Evolutionary conservation across 2,797 vertebrate genomes (phyloP).

Genomic region (Cyprinodon diabolis): DNA sequence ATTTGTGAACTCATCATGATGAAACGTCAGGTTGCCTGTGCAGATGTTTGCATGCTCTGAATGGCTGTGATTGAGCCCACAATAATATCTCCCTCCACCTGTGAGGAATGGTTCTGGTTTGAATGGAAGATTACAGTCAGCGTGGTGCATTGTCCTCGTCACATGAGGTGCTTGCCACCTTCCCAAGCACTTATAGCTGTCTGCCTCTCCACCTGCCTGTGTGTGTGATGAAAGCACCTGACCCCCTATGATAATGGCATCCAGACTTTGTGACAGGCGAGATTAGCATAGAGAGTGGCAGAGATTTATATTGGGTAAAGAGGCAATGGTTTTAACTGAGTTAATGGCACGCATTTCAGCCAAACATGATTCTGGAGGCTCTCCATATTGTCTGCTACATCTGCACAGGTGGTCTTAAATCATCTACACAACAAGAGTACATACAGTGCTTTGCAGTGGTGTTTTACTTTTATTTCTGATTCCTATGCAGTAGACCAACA

Average conservation of each 20-base stretch:
- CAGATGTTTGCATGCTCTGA: constrained; percentile 13
- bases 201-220: not conserved
- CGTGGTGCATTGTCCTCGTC: constrained; percentile 43
- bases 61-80: constrained; percentile 48
- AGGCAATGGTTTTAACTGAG: constrained; percentile 29
- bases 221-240: constrained; percentile 45
- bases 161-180: constrained; percentile 21
- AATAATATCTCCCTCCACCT: constrained; percentile 64
- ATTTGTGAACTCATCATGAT: not conserved
- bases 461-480: not conserved
- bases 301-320: constrained; percentile 46
- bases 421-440: not conserved
- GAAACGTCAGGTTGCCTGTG: not conserved
- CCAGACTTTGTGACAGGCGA: constrained; percentile 56
- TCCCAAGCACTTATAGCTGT: constrained; percentile 4
- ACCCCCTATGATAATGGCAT: constrained; percentile 65
- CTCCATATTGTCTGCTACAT: not conserved
- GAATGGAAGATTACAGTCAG: constrained; percentile 54
- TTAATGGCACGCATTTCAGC: constrained; percentile 21
- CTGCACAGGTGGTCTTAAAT: constrained; percentile 21
- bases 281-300: constrained; percentile 78
- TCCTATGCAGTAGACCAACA: not conserved
- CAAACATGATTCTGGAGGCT: not conserved
- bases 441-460: not conserved
- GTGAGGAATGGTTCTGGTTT: constrained; percentile 37